Evolutionary conservation across 2,888 invertebrate genomes (phyloP).

Genomic region (Nomada fabriciana): DNA sequence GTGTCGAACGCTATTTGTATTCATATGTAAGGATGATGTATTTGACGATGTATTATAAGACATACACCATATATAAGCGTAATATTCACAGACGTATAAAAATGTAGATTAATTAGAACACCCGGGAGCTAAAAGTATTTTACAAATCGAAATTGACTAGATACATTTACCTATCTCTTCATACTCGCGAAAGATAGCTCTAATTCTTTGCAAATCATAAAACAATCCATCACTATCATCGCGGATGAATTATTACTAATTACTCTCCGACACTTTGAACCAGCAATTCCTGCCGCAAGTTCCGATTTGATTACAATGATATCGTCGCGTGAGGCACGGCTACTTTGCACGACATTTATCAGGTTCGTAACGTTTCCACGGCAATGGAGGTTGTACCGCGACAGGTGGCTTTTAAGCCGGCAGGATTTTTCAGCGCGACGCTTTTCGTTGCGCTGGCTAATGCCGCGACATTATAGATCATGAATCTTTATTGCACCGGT

Average conservation of each 20-base stretch:
- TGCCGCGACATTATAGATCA: constrained; percentile 52
- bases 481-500: constrained; percentile 65
- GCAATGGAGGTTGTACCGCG: not conserved
- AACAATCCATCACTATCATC: too few species aligned
- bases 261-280: not conserved
- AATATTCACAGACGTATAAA: too few species aligned
- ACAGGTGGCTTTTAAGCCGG: constrained; percentile 38
- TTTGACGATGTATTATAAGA: too few species aligned
- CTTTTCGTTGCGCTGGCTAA: constrained; percentile 42
- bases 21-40: too few species aligned
- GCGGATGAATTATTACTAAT: not conserved
- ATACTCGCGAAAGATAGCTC: too few species aligned
- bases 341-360: not conserved
- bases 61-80: too few species aligned
- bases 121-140: not conserved
- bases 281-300: not conserved
- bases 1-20: too few species aligned
- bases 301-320: too few species aligned
- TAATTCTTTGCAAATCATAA: too few species aligned
- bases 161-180: too few species aligned
- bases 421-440: constrained; percentile 14
- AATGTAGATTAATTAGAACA: not conserved
- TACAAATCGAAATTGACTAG: not conserved
- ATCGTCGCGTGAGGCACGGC: not conserved
- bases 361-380: not conserved